A percentile compares a stretch with the other conserved stretches of the same genome.
Conservation (phyloP, 2,888 invertebrate species). For the Fragum whitleyi region DNA sequence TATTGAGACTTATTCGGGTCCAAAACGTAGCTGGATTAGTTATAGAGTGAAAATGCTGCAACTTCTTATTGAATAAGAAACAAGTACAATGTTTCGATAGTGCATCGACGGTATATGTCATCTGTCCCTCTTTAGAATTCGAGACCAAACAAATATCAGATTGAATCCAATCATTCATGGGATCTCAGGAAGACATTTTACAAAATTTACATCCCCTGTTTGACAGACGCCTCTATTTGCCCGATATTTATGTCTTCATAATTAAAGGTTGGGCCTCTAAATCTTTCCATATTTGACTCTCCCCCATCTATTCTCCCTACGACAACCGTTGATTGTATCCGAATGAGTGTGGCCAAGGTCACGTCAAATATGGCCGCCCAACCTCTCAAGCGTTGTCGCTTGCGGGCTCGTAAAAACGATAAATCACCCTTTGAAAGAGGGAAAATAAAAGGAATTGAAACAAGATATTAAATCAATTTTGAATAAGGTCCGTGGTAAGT, state of each 20-base stretch:
- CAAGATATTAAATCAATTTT: slow-evolving; percentile 64
- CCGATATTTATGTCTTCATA: slow-evolving; percentile 67
- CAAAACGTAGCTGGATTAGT: too few species aligned
- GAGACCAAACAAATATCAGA: slow-evolving; percentile 37
- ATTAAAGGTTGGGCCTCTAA: slow-evolving; percentile 66
- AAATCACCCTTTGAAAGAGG: slow-evolving; percentile 48
- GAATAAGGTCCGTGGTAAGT: slow-evolving; percentile 58
- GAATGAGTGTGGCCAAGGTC: slow-evolving; percentile 51
- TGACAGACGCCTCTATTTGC: slow-evolving; percentile 65
- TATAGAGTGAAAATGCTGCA: too few species aligned
- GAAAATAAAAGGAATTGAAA: slow-evolving; percentile 63
- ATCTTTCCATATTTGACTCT: slow-evolving; percentile 65
- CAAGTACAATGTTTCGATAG: too few species aligned
- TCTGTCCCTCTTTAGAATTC: slow-evolving; percentile 17
- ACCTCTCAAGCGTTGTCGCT: slow-evolving; percentile 52
- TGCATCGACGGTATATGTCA: not conserved
- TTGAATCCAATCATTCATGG: slow-evolving; percentile 55
- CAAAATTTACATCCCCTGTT: slow-evolving; percentile 61
- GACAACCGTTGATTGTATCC: slow-evolving; percentile 55
- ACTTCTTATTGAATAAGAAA: too few species aligned
- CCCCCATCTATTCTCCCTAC: slow-evolving; percentile 61
- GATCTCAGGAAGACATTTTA: slow-evolving; percentile 49
- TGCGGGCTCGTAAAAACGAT: slow-evolving; percentile 47
- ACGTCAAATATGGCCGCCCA: slow-evolving; percentile 64
- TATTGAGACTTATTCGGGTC: too few species aligned